These are phyloP conservation scores for Platycnemis pennipes DNA, from an alignment of 2,888 invertebrate genomes.

Conservation along the genomic window DNA sequence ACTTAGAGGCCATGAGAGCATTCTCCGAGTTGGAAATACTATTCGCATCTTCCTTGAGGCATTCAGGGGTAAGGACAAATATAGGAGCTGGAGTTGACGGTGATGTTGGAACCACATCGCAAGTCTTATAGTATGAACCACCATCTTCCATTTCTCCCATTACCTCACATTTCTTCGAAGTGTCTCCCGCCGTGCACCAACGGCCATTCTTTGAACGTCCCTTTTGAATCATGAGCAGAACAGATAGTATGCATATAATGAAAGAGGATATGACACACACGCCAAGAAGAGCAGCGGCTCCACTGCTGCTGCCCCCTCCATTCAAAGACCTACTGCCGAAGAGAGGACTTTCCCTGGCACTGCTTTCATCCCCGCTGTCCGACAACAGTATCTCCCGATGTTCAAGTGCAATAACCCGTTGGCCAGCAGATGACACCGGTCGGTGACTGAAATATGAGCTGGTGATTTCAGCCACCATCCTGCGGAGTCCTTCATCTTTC, in stretches of 20 bases:
- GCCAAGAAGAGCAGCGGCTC: constrained; percentile 87
- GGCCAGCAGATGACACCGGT: constrained; percentile 77
- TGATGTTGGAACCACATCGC: constrained; percentile 31
- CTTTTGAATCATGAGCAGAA: constrained; percentile 83
- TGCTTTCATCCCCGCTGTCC: background rate
- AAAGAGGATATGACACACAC: constrained; percentile 90
- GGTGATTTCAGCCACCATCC: constrained; percentile 83
- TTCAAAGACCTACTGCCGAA: constrained; percentile 7
- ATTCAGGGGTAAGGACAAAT: constrained; percentile 27
- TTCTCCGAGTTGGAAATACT: background rate
- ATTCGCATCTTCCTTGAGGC: background rate
- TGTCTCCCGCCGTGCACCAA: background rate
- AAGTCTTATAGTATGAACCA: constrained; percentile 59
- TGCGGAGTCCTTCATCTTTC: constrained; percentile 63
- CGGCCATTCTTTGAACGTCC: constrained; percentile 15
- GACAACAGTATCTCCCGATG: constrained; percentile 83
- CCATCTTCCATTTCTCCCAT: constrained; percentile 46
- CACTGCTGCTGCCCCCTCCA: constrained; percentile 81
- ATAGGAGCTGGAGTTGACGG: constrained; percentile 38
- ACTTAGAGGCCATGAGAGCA: background rate
- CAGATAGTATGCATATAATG: constrained; percentile 88
- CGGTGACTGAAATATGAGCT: constrained; percentile 84
- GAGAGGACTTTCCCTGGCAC: constrained; percentile 25
- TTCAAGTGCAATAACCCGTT: constrained; percentile 81
- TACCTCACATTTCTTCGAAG: constrained; percentile 24